Evolutionary conservation across 2,113 vertebrate genomes (phyloP).

Genomic region (Xenopus tropicalis): UCB_Xtro_10.0 CM004446.2:54726001-54726500

Average conservation of each 20-base stretch:
- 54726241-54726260: neutral
- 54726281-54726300: conserved; percentile 9
- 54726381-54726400: conserved; percentile 24
- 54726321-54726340: neutral
- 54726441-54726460: neutral
- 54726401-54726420: neutral
- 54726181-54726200: too few relatives aligned
- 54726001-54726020: too few relatives aligned
- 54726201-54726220: neutral
- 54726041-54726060: too few relatives aligned
- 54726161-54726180: too few relatives aligned
- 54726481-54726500: neutral
- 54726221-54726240: conserved; percentile 6
- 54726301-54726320: neutral
- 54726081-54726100: too few relatives aligned
- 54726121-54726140: too few relatives aligned
- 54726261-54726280: conserved; percentile 22
- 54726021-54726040: too few relatives aligned
- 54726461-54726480: neutral
- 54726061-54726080: too few relatives aligned
- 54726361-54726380: conserved; percentile 23
- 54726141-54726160: too few relatives aligned
- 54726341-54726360: conserved; percentile 12
- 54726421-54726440: conserved; percentile 12
- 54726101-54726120: too few relatives aligned